Evolutionary conservation across 2,797 vertebrate genomes (phyloP).

Genomic region (Characodon lateralis): DNA sequence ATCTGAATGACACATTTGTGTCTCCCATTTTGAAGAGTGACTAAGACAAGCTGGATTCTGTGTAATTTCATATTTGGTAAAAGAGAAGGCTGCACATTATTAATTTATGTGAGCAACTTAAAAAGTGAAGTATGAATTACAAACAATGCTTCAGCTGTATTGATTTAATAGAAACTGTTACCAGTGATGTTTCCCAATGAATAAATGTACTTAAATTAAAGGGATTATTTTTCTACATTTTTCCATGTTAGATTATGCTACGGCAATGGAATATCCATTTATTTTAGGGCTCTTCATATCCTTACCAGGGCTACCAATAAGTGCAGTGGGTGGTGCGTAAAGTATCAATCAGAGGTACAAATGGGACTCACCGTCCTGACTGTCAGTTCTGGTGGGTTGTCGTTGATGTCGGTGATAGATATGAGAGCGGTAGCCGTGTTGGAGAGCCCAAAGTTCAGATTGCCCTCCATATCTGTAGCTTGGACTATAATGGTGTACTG

Average conservation of each 20-base stretch:
- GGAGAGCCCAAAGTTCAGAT: slow-evolving; percentile 94
- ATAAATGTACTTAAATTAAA: no score
- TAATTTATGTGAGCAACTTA: not conserved
- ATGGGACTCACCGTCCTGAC: slow-evolving; percentile 87
- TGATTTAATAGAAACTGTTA: not conserved
- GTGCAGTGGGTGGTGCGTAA: not conserved
- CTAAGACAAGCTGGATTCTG: not conserved
- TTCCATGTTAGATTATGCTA: no score
- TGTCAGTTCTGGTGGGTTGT: slow-evolving; percentile 95
- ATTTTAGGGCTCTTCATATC: no score
- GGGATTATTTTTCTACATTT: no score
- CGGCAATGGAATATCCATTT: no score
- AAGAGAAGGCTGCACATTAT: not conserved
- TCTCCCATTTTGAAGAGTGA: not conserved
- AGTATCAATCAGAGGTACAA: not conserved
- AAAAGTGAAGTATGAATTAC: not conserved
- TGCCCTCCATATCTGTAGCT: slow-evolving; percentile 99
- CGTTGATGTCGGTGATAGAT: slow-evolving; percentile 93
- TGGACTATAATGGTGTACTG: slow-evolving; percentile 96
- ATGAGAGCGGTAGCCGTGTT: slow-evolving; percentile 97
- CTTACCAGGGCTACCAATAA: no score
- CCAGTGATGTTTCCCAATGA: not conserved
- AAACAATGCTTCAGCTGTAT: not conserved
- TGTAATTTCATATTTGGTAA: not conserved
- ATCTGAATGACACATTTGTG: not conserved